These are phyloP conservation scores for Perccottus glenii DNA, from an alignment of 2,113 vertebrate genomes.

Conservation along the genomic window DNA sequence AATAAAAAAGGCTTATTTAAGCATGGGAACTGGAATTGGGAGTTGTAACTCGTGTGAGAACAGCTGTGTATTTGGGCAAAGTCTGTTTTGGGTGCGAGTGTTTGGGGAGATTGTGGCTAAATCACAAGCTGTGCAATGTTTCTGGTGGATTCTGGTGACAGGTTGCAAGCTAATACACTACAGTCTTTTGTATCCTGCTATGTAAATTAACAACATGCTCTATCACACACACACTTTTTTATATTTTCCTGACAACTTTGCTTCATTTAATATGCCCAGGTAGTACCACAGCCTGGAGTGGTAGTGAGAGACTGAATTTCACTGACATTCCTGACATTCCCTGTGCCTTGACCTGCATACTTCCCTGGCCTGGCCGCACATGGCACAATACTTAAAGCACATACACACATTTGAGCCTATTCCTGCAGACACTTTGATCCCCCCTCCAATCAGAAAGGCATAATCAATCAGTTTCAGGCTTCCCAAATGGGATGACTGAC, in stretches of 20 bases:
- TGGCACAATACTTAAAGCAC: slow-evolving; percentile 38
- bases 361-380: slow-evolving; percentile 65
- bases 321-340: slow-evolving; percentile 79
- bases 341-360: slow-evolving; percentile 72
- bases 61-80: slow-evolving; percentile 45
- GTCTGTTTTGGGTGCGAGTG: slow-evolving; percentile 50
- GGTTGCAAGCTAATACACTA: slow-evolving; percentile 1
- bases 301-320: slow-evolving; percentile 68
- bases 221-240: neutral
- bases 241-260: slow-evolving; percentile 16
- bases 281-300: slow-evolving; percentile 41
- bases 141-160: neutral
- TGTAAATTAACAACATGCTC: neutral
- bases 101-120: slow-evolving; percentile 33
- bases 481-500: neutral
- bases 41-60: slow-evolving; percentile 56
- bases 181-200: neutral
- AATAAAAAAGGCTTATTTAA: slow-evolving; percentile 68
- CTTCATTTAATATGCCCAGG: slow-evolving; percentile 49
- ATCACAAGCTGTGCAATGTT: neutral
- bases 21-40: slow-evolving; percentile 71
- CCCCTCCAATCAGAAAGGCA: slow-evolving; percentile 31
- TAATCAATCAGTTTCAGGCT: slow-evolving; percentile 51
- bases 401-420: slow-evolving; percentile 28
- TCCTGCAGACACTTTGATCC: slow-evolving; percentile 22